Evolutionary conservation across 2,797 vertebrate species (phyloP).

Genomic region (Neomorphus geoffroyi): DNA sequence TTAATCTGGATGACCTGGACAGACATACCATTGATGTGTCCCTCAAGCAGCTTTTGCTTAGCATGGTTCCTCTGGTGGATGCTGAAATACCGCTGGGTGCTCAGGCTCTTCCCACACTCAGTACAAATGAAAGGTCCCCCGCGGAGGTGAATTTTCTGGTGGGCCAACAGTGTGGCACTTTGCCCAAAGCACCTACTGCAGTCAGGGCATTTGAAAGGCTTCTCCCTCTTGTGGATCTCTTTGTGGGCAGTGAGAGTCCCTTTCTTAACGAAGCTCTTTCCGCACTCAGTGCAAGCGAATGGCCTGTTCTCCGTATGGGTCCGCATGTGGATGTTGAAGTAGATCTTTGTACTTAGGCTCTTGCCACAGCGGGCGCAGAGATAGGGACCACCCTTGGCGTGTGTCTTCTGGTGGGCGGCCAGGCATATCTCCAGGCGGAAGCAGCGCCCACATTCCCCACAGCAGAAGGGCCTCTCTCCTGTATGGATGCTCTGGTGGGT

Average conservation of each 20-base stretch:
- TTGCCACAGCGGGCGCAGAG: background rate
- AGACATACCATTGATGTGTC: background rate
- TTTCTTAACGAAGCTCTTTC: slow-evolving; percentile 16
- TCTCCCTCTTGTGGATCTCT: background rate
- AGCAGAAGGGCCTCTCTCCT: slow-evolving; percentile 10
- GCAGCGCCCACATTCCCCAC: background rate
- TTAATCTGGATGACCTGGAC: background rate
- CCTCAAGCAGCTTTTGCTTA: background rate
- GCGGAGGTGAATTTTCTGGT: background rate
- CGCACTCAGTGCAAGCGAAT: background rate
- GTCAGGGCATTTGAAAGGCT: slow-evolving; percentile 5
- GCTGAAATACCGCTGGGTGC: background rate
- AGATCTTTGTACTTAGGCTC: slow-evolving; percentile 26
- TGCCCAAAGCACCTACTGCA: slow-evolving; percentile 29
- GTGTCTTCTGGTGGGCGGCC: background rate
- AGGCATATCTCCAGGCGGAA: slow-evolving; percentile 7
- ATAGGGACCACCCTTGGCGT: background rate
- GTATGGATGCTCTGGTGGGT: slow-evolving; percentile 29
- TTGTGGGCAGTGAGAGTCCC: background rate
- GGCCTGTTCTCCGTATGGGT: background rate
- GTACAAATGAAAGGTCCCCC: background rate
- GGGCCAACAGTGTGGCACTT: background rate
- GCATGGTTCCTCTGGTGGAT: background rate
- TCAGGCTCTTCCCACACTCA: slow-evolving; percentile 20
- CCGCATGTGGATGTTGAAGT: slow-evolving; percentile 20